Evolutionary conservation across 2,888 invertebrate genomes (phyloP), one percentile per base, ranked within the genome.

Genomic region (Tanypteryx hageni): DNA sequence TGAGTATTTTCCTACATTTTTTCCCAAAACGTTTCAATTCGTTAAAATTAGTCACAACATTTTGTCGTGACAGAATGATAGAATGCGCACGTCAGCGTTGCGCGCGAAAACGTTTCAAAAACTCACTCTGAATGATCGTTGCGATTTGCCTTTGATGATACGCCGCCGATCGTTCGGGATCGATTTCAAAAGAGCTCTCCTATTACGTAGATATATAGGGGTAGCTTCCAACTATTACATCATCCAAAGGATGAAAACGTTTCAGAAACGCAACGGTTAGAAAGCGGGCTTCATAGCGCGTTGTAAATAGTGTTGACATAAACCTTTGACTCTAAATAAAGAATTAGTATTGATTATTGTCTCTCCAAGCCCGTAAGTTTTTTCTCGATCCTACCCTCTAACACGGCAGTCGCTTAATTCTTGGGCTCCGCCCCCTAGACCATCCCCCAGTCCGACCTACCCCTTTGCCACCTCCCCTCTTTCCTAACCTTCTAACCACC

Each of bases 341-440:
- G 76, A 76, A 76, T 76, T 76, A 76, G 76, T 76, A 76, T 76
- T 76, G 76, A 76, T 76, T 76, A 76, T 76, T 76, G 76, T 76
- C 27, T 27, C 68, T 18, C 5, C 64, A 64, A n/a, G 44, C 44
- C 44, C 44, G 44, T 44, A 44, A 44, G 76, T 76, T n/a, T 76
- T 76, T 9, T 76, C 22, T 27, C 76, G 76, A 22, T 16, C 22
- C 76, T 76, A 76, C 76, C 76, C 76, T 76, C 76, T 76, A 76
- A 76, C 76, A n/a, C 27, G 76, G 76, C 76, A 76, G 11, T 76
- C 76, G 76, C 76, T 76, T 76, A 76, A 76, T 76, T 76, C 76
- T 76, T 76, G 76, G n/a, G 59, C 89, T 31, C 44, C 31, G 44
- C 22, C 64, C 61, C 8, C 86, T 59, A 11, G 7, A 16, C 22